Evolutionary conservation across 35 echinoderm and acorn worm species (phyloP).

Genomic region (Chiridota heheva): DNA sequence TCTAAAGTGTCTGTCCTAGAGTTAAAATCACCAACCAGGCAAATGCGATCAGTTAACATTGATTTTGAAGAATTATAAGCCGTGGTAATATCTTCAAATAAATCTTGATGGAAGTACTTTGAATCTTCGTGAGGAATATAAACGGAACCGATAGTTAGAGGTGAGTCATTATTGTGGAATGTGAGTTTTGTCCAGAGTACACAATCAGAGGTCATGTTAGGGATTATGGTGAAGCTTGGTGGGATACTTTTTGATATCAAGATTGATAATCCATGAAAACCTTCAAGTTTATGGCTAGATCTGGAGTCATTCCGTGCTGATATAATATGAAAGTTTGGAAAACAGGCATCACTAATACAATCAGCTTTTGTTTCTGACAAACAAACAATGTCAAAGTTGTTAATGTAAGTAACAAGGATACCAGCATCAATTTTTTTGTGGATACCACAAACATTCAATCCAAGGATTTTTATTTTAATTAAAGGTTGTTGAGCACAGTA

Average conservation of each 20-base stretch:
- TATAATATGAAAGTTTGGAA: conserved; percentile 18
- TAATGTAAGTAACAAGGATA: conserved; percentile 17
- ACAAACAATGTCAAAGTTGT: conserved; percentile 32
- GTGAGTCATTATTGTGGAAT: not conserved
- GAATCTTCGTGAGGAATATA: conserved; percentile 16
- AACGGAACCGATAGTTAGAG: not conserved
- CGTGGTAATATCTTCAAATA: too few species aligned
- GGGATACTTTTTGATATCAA: not conserved
- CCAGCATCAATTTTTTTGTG: conserved; percentile 10
- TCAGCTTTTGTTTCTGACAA: conserved; percentile 39
- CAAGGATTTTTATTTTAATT: not conserved
- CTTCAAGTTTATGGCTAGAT: not conserved
- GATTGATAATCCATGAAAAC: conserved; percentile 32
- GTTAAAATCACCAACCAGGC: conserved; percentile 27
- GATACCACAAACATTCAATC: conserved; percentile 16
- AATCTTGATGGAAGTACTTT: too few species aligned
- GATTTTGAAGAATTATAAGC: not conserved
- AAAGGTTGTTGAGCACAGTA: not conserved
- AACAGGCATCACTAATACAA: not conserved
- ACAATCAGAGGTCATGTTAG: conserved; percentile 8
- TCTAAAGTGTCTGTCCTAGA: conserved; percentile 4
- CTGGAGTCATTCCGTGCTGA: not conserved
- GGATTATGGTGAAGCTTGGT: not conserved
- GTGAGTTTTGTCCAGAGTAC: conserved; percentile 8
- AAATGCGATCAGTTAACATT: not conserved